Percentiles rank a stretch among this genome's conserved stretches.
Conservation (phyloP, 2,888 invertebrate genomes). For the Orthosia gracilis region DNA sequence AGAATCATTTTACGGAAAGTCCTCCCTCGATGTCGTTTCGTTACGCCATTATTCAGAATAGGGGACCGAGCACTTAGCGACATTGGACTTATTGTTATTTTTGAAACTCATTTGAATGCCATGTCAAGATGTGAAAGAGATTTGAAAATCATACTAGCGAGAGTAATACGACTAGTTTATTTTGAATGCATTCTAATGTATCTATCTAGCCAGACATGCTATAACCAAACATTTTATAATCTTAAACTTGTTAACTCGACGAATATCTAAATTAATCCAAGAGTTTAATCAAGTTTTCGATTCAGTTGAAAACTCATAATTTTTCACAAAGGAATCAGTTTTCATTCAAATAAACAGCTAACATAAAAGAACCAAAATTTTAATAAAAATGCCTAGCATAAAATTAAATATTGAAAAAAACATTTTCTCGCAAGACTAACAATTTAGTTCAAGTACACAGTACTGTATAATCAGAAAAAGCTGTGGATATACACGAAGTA, state of each 20-base stretch:
- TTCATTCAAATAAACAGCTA: not conserved
- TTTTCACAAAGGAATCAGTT: constrained; percentile 9
- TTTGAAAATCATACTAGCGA: constrained; percentile 38
- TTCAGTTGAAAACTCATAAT: constrained; percentile 10
- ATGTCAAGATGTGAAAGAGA: constrained; percentile 65
- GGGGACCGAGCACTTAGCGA: constrained; percentile 73
- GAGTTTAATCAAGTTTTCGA: constrained; percentile 17
- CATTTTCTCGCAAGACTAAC: not conserved
- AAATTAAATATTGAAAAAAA: not conserved
- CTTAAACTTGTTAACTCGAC: constrained; percentile 2
- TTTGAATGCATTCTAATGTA: constrained; percentile 43
- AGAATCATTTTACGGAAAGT: constrained; percentile 73
- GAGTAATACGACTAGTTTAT: constrained; percentile 33
- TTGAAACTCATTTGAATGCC: constrained; percentile 82
- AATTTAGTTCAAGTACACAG: constrained; percentile 46
- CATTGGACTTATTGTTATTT: constrained; percentile 80
- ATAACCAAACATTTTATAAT: constrained; percentile 15
- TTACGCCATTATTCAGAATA: constrained; percentile 77
- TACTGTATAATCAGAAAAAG: constrained; percentile 56
- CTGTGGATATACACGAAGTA: constrained; percentile 62
- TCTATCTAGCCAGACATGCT: not conserved
- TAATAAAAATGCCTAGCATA: not conserved
- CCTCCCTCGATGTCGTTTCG: constrained; percentile 73
- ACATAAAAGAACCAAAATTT: not conserved
- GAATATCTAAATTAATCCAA: constrained; percentile 14